These are phyloP conservation scores for Ailuropoda melanoleuca DNA, from an alignment of 2,113 vertebrate genomes.

Conservation along the genomic window DNA sequence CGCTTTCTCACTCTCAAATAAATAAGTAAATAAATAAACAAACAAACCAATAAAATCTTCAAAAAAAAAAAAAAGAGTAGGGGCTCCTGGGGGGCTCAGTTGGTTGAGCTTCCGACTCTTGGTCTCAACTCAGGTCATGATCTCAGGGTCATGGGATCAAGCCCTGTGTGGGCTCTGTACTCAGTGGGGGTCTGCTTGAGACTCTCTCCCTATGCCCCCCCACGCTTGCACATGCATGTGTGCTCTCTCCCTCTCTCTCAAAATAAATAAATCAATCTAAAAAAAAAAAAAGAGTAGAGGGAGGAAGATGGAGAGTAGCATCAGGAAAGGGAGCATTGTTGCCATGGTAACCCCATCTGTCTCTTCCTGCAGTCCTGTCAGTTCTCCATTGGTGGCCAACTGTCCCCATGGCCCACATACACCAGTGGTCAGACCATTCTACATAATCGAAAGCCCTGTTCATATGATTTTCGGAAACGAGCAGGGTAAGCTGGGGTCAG, in stretches of 20 bases:
- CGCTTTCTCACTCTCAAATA: too few species aligned
- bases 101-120: background rate
- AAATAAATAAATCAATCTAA: background rate
- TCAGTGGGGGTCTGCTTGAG: background rate
- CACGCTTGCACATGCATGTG: too few species aligned
- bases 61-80: background rate
- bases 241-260: background rate
- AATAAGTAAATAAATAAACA: too few species aligned
- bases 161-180: background rate
- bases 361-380: conserved; percentile 36
- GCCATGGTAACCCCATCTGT: background rate
- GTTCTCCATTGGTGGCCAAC: conserved; percentile 47
- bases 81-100: background rate
- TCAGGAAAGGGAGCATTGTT: background rate
- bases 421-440: conserved; percentile 75
- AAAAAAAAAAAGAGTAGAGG: background rate
- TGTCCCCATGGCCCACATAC: conserved; percentile 84
- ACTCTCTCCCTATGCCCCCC: background rate
- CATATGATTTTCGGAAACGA: conserved; percentile 5
- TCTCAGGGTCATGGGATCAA: background rate
- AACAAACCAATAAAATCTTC: too few species aligned
- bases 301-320: background rate
- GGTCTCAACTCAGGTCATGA: background rate
- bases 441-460: conserved; percentile 75
- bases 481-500: conserved; percentile 71